These are phyloP conservation scores for Cantharis nigra DNA, from an alignment of 2,888 invertebrate genomes.

Conservation along the genomic window DNA sequence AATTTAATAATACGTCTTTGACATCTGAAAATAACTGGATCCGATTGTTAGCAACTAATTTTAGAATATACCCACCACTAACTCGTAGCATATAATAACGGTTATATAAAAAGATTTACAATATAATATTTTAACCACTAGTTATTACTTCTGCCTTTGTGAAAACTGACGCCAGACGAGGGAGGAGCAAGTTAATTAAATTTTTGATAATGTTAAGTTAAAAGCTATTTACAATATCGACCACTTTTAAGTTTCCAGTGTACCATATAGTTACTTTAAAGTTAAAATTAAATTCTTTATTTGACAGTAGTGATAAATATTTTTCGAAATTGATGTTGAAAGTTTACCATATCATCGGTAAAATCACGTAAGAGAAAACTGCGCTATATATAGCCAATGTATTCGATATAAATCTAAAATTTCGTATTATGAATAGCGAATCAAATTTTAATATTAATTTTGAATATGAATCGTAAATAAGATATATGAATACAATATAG, in stretches of 20 bases:
- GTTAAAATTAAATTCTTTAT: background rate
- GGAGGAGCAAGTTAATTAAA: conserved; percentile 16
- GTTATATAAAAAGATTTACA: conserved; percentile 41
- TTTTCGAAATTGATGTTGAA: background rate
- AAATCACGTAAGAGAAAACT: background rate
- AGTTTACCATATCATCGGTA: background rate
- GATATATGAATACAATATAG: conserved; percentile 37
- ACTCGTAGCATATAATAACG: conserved; percentile 37
- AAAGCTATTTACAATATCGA: conserved; percentile 4
- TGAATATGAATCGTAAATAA: conserved; percentile 26
- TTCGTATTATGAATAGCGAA: background rate
- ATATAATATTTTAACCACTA: conserved; percentile 35
- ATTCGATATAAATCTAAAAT: background rate
- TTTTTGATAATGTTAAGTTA: conserved; percentile 4
- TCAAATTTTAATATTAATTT: conserved; percentile 10
- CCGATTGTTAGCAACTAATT: background rate
- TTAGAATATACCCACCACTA: background rate
- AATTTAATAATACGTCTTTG: background rate
- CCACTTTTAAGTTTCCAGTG: conserved; percentile 46
- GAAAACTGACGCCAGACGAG: conserved; percentile 14
- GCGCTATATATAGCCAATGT: background rate
- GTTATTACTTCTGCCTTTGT: conserved; percentile 26
- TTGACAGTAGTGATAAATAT: background rate
- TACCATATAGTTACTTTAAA: background rate
- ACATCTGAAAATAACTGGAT: background rate